Percentiles rank a stretch among this genome's conserved stretches.
phyloP scores from a whole-genome alignment of 2,113 vertebrate genomes.

The Theristicus caerulescens region DNA sequence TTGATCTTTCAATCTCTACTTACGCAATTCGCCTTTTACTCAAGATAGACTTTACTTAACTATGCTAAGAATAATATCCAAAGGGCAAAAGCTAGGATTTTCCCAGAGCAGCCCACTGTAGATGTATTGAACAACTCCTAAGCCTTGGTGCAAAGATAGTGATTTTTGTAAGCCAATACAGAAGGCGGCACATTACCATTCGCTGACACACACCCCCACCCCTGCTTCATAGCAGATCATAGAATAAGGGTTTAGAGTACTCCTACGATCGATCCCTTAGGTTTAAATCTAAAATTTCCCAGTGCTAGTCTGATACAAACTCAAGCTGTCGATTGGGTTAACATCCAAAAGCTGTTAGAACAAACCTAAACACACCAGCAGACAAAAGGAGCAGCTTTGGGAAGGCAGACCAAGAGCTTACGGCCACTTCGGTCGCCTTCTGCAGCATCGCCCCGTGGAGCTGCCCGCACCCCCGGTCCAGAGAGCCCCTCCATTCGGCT shows the following conservation, averaged over 20 bases:
- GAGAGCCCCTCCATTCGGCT: accelerated
- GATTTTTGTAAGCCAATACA: not conserved
- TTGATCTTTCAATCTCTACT: not conserved
- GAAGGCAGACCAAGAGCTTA: not conserved
- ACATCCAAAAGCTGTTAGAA: not conserved
- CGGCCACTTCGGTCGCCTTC: not conserved
- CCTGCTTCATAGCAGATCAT: not conserved
- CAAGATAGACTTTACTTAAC: not conserved
- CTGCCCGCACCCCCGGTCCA: not conserved
- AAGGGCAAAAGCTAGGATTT: not conserved
- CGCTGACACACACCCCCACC: not conserved
- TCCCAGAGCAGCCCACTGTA: not conserved
- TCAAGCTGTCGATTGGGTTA: not conserved
- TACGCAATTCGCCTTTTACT: not conserved
- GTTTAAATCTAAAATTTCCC: not conserved
- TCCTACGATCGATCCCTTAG: accelerated
- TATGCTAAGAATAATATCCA: not conserved
- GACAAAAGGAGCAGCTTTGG: not conserved
- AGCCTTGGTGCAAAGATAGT: not conserved
- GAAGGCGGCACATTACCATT: not conserved
- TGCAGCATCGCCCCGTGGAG: too few relatives aligned
- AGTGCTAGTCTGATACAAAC: accelerated
- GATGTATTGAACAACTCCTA: not conserved
- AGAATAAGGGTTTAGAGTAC: not conserved
- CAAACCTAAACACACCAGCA: not conserved